Conservation (phyloP, 2,113 vertebrate species). For the Thermophis baileyi region DNA sequence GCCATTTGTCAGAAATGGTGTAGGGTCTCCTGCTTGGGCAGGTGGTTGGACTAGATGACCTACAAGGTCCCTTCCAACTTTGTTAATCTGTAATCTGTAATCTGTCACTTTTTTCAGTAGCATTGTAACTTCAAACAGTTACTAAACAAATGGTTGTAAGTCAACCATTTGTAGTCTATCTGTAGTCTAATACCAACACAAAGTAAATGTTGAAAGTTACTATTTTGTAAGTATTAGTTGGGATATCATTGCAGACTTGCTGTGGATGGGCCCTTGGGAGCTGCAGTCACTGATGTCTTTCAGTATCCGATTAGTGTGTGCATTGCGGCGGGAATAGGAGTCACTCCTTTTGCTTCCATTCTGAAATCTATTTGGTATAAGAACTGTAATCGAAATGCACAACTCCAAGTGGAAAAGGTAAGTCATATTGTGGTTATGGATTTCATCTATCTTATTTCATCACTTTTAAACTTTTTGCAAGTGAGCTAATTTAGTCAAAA, state of each 20-base stretch:
- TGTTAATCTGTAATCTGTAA: no score
- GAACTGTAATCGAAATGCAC: slow-evolving; percentile 47
- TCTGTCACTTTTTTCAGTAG: no score
- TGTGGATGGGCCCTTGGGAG: slow-evolving; percentile 76
- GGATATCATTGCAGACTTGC: slow-evolving; percentile 65
- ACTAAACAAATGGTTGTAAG: not conserved
- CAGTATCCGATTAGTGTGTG: slow-evolving; percentile 72
- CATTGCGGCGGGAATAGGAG: slow-evolving; percentile 77
- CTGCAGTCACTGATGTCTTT: slow-evolving; percentile 68
- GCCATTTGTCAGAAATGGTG: no score
- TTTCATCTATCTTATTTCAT: slow-evolving; percentile 18
- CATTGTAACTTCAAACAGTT: not conserved
- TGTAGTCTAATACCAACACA: not conserved
- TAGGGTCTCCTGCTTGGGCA: no score
- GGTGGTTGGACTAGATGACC: no score
- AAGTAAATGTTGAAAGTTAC: accelerated
- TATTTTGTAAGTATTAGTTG: not conserved
- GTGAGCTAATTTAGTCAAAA: not conserved
- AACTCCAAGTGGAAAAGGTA: slow-evolving; percentile 71
- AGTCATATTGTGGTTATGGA: slow-evolving; percentile 23
- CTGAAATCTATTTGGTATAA: slow-evolving; percentile 78
- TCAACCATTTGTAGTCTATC: not conserved
- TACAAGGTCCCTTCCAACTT: no score
- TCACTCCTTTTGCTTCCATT: slow-evolving; percentile 76
- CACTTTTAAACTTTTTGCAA: not conserved